Evolutionary conservation across 2,113 vertebrate genomes (phyloP), one percentile per base, ranked within the genome.

Genomic region (Irena cyanogastra): DNA sequence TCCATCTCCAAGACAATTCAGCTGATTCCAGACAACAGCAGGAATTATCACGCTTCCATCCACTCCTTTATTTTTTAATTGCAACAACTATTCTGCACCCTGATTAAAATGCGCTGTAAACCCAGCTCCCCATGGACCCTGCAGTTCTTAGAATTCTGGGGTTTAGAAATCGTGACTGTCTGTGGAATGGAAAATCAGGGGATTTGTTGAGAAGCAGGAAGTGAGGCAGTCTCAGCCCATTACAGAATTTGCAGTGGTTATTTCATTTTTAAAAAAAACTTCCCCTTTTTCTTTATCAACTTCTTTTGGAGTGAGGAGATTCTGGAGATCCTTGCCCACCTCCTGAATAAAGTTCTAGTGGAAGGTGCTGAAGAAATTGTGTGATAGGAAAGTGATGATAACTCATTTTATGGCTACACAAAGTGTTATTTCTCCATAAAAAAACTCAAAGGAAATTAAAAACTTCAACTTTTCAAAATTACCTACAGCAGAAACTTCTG

Each of bases 1-100:
- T 35, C n/a, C 47, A 45, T 77, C 88, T 93, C 70, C 75, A 59
- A 83, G 60, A 96, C 85, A 96, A 92, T 88, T 69, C 94, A 80
- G 54, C 71, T 90, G 83, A 92, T 90, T 90, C 90, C 60, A 42
- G 16, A 63, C 45, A 76, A 35, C 50, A 83, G 82, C 54, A 83
- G 42, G 88, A 92, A 94, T 77, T 66, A 77, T 2, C 63, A 65
- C 0, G 1, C 18, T 84, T 41, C 70, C 45, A 50, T n/a, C 45
- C 68, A 57, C 18, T 18, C 18, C 16, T 16, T 16, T 33, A 30
- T 13, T 17, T 30, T 91, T 82, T 41, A 79, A 83, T 45, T 88
- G 71, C 83, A 77, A 14, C 12, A 17, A 39, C 41, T 53, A 35
- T 89, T 77, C 45, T 41, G 37, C 41, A 49, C 17, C 13, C 50